Percentiles rank a stretch among this genome's conserved stretches.
phyloP scores from a whole-genome alignment of 2,888 invertebrate genomes.

The Yponomeuta plumbellus region DNA sequence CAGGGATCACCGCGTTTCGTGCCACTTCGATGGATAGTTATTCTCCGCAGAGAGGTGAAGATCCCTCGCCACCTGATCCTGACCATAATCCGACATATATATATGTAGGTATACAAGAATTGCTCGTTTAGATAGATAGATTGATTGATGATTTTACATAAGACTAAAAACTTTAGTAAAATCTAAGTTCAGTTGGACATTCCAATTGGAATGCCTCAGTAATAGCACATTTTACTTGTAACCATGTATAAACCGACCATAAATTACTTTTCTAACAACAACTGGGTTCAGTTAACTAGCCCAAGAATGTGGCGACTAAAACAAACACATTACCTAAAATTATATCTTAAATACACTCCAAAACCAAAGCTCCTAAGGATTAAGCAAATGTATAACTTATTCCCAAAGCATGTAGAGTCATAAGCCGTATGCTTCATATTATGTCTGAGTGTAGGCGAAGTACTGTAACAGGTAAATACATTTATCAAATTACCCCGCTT shows the following conservation, averaged over 20 bases:
- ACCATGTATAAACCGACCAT: not conserved
- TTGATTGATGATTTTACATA: no score
- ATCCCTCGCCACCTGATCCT: no score
- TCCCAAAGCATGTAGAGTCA: not conserved
- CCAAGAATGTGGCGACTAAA: slow-evolving; percentile 1
- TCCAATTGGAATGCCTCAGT: no score
- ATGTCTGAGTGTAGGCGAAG: not conserved
- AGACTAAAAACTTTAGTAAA: no score
- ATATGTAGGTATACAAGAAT: no score
- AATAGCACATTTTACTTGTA: not conserved
- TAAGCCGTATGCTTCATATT: not conserved
- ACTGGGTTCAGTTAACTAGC: not conserved
- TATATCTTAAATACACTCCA: not conserved
- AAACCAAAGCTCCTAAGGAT: not conserved
- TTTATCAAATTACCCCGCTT: not conserved
- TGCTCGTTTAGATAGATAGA: no score
- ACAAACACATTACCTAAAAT: slow-evolving; percentile 1
- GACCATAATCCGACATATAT: no score
- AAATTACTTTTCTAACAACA: not conserved
- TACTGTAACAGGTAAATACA: not conserved
- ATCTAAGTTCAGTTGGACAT: no score
- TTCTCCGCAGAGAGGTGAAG: no score
- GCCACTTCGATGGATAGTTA: no score
- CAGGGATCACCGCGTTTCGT: no score
- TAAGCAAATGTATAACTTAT: not conserved